Evolutionary conservation across 1,140 invertebrate genomes (phyloP).

Genomic region (Aplysia californica): DNA sequence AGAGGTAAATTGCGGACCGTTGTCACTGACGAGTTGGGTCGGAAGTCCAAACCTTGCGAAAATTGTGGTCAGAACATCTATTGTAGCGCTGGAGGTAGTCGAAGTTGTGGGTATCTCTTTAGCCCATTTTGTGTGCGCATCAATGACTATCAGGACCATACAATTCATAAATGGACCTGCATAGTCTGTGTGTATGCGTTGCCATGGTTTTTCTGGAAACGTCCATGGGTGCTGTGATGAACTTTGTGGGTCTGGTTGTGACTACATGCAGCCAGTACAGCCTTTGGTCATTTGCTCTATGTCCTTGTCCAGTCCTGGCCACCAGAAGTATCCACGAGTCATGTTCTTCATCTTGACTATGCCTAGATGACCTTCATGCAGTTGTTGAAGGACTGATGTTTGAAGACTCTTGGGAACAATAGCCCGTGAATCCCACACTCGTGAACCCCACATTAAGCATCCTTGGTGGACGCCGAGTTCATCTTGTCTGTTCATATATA

Average conservation of each 20-base stretch:
- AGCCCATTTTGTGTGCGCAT: slow-evolving; percentile 40
- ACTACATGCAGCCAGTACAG: slow-evolving; percentile 65
- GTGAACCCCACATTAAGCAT: slow-evolving; percentile 37
- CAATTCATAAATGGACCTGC: slow-evolving; percentile 41
- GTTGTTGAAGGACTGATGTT: slow-evolving; percentile 60
- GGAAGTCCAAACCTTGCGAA: slow-evolving; percentile 45
- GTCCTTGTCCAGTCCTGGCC: slow-evolving; percentile 68
- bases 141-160: slow-evolving; percentile 33
- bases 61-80: slow-evolving; percentile 17
- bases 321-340: slow-evolving; percentile 71
- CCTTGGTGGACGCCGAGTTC: slow-evolving; percentile 36
- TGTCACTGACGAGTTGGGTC: slow-evolving; percentile 55
- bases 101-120: slow-evolving; percentile 31
- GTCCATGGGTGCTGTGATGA: slow-evolving; percentile 40
- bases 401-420: slow-evolving; percentile 66
- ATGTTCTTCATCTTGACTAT: slow-evolving; percentile 62
- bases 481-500: slow-evolving; percentile 7
- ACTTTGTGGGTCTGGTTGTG: slow-evolving; percentile 15
- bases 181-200: slow-evolving; percentile 45
- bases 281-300: slow-evolving; percentile 64
- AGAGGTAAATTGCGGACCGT: slow-evolving; percentile 59
- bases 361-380: slow-evolving; percentile 69
- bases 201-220: slow-evolving; percentile 28
- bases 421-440: slow-evolving; percentile 37
- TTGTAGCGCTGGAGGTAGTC: slow-evolving; percentile 28